Evolutionary conservation across 2,888 invertebrate species (phyloP).

Genomic region (Bellardia pandia): DNA sequence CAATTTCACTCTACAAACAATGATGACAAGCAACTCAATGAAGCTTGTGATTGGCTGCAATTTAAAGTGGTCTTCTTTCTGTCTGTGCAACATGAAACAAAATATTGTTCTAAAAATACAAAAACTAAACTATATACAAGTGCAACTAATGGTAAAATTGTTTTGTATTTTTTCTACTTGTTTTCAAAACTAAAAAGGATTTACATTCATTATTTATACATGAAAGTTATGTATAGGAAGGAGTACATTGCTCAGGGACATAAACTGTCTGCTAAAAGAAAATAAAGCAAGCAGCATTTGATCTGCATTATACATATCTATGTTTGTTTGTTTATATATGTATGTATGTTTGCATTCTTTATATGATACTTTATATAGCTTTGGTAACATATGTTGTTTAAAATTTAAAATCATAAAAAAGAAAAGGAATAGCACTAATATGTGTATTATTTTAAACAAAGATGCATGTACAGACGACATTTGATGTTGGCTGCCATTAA

Average conservation of each 20-base stretch:
- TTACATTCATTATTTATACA: conserved; percentile 67
- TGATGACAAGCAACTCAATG: conserved; percentile 68
- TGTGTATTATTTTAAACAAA: conserved; percentile 27
- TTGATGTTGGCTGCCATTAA: conserved; percentile 41
- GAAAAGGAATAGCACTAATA: conserved; percentile 28
- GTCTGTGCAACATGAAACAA: conserved; percentile 38
- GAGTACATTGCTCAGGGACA: conserved; percentile 45
- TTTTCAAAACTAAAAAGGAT: conserved; percentile 60
- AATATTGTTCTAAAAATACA: conserved; percentile 49
- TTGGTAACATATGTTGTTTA: conserved; percentile 67
- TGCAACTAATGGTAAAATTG: conserved; percentile 47
- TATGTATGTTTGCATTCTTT: conserved; percentile 8
- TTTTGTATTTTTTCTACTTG: conserved; percentile 25
- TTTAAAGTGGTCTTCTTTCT: conserved; percentile 59
- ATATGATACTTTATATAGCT: conserved; percentile 53
- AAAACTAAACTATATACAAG: not conserved
- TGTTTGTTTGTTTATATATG: too few species aligned
- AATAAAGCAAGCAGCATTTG: conserved; percentile 46
- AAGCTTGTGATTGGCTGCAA: conserved; percentile 67
- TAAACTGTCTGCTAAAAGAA: conserved; percentile 56
- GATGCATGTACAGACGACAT: conserved; percentile 22
- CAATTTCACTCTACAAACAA: conserved; percentile 52
- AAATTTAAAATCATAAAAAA: conserved; percentile 61
- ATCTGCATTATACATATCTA: conserved; percentile 47
- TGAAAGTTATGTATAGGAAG: conserved; percentile 38